Conservation (phyloP, 64 coral and sea anemone genomes). For the Platygyra sinensis region DNA sequence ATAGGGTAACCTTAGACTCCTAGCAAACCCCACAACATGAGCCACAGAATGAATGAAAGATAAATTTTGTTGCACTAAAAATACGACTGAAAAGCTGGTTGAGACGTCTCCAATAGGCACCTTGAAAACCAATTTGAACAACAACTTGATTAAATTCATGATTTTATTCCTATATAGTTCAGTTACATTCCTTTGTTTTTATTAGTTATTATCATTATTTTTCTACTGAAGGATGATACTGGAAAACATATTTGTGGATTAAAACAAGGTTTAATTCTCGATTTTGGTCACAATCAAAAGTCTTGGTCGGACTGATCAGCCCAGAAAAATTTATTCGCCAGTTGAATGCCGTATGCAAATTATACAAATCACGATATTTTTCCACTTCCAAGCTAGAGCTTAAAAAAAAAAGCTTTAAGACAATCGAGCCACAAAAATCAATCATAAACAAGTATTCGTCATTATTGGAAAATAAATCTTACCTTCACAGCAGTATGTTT, state of each 20-base stretch:
- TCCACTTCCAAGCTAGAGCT: background rate
- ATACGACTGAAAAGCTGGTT: background rate
- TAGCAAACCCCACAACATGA: background rate
- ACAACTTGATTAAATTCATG: too few relatives aligned
- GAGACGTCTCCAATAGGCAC: background rate
- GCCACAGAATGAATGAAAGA: background rate
- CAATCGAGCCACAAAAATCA: background rate
- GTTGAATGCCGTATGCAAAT: background rate
- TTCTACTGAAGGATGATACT: too few relatives aligned
- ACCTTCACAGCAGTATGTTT: slow-evolving; percentile 26
- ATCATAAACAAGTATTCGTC: background rate
- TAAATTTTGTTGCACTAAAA: background rate
- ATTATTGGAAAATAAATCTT: background rate
- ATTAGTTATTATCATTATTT: too few relatives aligned
- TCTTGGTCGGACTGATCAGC: too few relatives aligned
- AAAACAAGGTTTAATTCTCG: too few relatives aligned
- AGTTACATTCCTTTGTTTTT: too few relatives aligned
- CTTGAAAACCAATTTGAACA: background rate
- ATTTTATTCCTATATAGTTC: too few relatives aligned
- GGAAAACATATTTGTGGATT: too few relatives aligned
- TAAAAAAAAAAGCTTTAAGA: background rate
- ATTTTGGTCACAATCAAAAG: too few relatives aligned
- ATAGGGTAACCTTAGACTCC: background rate
- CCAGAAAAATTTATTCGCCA: too few relatives aligned
- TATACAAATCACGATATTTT: background rate